Base-by-base conservation (phyloP, 2,888 invertebrate genomes). In the Napeogenes inachia region DNA sequence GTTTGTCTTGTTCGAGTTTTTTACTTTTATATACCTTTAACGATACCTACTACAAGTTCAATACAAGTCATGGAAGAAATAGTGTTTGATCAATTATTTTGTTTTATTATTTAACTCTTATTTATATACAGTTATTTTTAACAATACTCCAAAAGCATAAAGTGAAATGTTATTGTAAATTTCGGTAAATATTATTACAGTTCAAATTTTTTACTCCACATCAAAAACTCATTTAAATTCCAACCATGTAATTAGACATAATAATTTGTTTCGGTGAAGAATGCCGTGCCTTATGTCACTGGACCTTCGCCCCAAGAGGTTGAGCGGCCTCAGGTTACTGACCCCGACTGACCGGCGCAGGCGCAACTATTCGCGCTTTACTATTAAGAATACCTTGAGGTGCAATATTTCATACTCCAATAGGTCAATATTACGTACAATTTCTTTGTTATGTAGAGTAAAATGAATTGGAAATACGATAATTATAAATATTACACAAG, bases 271-370 rank as follows among this genome's bases (percentile, higher is more conserved):
- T 3, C 10, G 30, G 50, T 56, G 45, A 67, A 67, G 65, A 68
- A 70, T 70, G 65, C 74, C 78, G 79, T 80, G 72, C 69, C 78
- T 66, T 66, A 66, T 66, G 76, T 74, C 58, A 71, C 68, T 68
- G 69, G 68, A 73, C 68, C 77, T 75, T 78, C 79, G 78, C 73
- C 62, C 65, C 73, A 74, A 80, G 82, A 87, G 86, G 87, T 87
- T 85, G 85, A 77, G 82, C 81, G 79, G 79, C 75, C 79, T 65
- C 75, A 71, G 86, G 85, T 80, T 85, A 68, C 69, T 70, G 85
- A 86, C 85, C 85, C 76, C 75, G 70, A 68, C 77, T 85, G 87
- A 87, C 87, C 87, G 85, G 73, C 85, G 88, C 84, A 75, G 69
- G 87, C 88, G 85, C 88, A 84, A 73, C 80, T 77, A 76, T 81